Evolutionary conservation across 2,888 invertebrate genomes (phyloP).

Genomic region (Leptopilina myrica): DNA sequence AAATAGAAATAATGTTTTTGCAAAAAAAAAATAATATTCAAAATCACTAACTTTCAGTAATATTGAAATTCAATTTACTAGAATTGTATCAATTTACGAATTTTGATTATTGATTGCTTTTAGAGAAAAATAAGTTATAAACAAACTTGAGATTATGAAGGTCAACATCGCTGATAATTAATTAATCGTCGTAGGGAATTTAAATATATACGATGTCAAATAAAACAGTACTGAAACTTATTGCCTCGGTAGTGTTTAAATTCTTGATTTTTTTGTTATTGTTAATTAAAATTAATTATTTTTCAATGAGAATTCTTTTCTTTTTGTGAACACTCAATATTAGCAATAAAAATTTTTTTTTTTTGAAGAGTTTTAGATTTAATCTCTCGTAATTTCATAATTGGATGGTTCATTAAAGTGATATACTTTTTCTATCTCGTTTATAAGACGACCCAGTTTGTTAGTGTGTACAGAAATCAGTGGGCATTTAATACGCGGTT

Average conservation of each 20-base stretch:
- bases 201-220: too few relatives aligned
- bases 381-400: slow-evolving; percentile 2
- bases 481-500: slow-evolving; percentile 22
- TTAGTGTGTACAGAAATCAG: slow-evolving; percentile 27
- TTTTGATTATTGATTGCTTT: not conserved
- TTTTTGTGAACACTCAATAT: not conserved
- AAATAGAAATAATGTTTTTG: not conserved
- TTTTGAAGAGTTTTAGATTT: not conserved
- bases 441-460: slow-evolving; percentile 35
- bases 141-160: slow-evolving; percentile 2
- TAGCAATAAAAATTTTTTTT: not conserved
- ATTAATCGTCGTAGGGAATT: not conserved
- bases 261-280: too few relatives aligned
- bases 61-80: not conserved
- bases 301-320: not conserved
- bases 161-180: not conserved
- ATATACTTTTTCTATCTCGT: slow-evolving; percentile 38
- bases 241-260: too few relatives aligned
- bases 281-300: not conserved
- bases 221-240: too few relatives aligned
- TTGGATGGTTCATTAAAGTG: slow-evolving; percentile 16
- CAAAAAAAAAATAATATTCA: not conserved
- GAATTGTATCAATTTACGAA: not conserved
- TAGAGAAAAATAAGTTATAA: slow-evolving; percentile 13
- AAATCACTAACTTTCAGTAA: not conserved